These are phyloP conservation scores for Cinclus mexicanus DNA, from an alignment of 2,113 vertebrate genomes.

Conservation along the genomic window DNA sequence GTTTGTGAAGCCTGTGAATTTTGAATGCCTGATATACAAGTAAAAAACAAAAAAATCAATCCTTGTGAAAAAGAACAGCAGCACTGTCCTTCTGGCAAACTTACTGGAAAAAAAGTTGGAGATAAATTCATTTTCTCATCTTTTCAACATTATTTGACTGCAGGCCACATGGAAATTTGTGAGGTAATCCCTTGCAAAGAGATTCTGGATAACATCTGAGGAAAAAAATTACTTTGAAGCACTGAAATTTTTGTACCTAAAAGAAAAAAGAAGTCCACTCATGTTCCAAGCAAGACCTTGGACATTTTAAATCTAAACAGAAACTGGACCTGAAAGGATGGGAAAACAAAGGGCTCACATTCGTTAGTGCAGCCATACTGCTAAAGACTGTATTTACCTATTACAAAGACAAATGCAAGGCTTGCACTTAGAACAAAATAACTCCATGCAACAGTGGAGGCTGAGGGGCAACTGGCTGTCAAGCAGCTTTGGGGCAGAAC, in stretches of 20 bases:
- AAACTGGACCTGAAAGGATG: background rate
- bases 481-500: background rate
- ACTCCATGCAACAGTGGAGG: background rate
- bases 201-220: background rate
- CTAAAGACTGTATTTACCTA: background rate
- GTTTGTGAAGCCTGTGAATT: background rate
- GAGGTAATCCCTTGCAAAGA: slow-evolving; percentile 6
- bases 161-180: background rate
- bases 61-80: background rate
- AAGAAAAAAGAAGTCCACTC: background rate
- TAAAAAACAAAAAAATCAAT: background rate
- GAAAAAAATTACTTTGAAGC: background rate
- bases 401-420: background rate
- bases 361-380: background rate
- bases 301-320: background rate
- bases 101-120: background rate
- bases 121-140: slow-evolving; percentile 1
- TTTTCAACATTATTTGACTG: slow-evolving; percentile 6
- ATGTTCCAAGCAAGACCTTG: background rate
- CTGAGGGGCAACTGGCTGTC: background rate
- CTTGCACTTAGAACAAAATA: background rate
- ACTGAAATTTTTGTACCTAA: background rate
- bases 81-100: background rate
- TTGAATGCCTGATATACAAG: background rate
- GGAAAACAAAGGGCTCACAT: background rate